These are phyloP conservation scores for Bovichtus diacanthus DNA, from an alignment of 2,797 vertebrate genomes.

Conservation along the genomic window DNA sequence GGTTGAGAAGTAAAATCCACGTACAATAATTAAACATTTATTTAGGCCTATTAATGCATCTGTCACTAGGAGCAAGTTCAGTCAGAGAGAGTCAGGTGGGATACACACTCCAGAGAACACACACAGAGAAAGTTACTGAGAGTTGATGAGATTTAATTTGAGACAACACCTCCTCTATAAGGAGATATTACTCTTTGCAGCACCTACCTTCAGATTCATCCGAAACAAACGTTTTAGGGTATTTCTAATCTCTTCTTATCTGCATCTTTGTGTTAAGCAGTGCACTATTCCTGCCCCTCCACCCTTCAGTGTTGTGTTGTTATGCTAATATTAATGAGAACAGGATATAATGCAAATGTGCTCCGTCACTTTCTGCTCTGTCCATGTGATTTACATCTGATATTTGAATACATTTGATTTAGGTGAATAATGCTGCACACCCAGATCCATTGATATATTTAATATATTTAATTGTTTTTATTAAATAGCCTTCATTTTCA, in stretches of 20 bases:
- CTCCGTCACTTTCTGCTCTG: not conserved
- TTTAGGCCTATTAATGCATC: not conserved
- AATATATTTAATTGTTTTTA: not conserved
- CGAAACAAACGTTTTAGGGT: not conserved
- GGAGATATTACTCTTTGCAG: not conserved
- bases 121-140: not conserved
- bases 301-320: not conserved
- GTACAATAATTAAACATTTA: not conserved
- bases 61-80: not conserved
- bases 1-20: not conserved
- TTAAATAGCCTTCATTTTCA: not conserved
- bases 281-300: not conserved
- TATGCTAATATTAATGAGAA: not conserved
- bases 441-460: not conserved
- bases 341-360: slow-evolving; percentile 1
- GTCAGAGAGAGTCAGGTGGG: not conserved
- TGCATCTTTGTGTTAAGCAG: too few species aligned
- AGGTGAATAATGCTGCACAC: not conserved
- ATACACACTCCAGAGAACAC: not conserved
- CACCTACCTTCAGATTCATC: not conserved
- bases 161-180: slow-evolving; percentile 15
- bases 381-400: slow-evolving; percentile 4
- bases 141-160: slow-evolving; percentile 11
- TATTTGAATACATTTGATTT: not conserved
- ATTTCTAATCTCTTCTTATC: not conserved